phyloP scores from a whole-genome alignment of 2,113 vertebrate species.

The Cervus canadensis region DNA sequence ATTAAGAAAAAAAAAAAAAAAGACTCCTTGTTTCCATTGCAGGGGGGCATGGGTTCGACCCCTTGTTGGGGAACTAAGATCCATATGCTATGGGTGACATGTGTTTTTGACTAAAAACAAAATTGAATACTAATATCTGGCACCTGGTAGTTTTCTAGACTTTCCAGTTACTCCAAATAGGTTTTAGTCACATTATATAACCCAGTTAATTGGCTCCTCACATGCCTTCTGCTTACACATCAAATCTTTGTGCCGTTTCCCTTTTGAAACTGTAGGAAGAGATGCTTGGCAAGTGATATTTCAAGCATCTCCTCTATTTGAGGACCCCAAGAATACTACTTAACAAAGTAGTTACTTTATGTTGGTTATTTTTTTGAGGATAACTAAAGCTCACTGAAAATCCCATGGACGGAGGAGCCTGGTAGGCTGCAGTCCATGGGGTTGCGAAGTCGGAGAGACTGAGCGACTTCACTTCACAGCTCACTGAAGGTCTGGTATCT shows the following conservation, averaged over 20 bases:
- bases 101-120: not conserved
- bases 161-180: not conserved
- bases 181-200: not conserved
- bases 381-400: not conserved
- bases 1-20: not conserved
- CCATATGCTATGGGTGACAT: not conserved
- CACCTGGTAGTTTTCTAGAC: not conserved
- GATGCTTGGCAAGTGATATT: not conserved
- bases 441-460: too few species aligned
- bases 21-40: not conserved
- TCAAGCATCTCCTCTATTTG: not conserved
- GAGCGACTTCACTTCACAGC: too few species aligned
- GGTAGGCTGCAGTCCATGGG: too few species aligned
- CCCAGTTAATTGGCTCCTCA: not conserved
- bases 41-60: fast-evolving
- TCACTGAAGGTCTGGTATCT: not conserved
- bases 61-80: not conserved
- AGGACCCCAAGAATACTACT: not conserved
- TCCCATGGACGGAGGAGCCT: too few species aligned
- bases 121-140: not conserved
- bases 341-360: not conserved
- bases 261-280: not conserved
- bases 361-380: not conserved
- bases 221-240: not conserved
- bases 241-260: not conserved